Conservation (phyloP, 1,140 invertebrate species). For the Heliconius congener region DNA sequence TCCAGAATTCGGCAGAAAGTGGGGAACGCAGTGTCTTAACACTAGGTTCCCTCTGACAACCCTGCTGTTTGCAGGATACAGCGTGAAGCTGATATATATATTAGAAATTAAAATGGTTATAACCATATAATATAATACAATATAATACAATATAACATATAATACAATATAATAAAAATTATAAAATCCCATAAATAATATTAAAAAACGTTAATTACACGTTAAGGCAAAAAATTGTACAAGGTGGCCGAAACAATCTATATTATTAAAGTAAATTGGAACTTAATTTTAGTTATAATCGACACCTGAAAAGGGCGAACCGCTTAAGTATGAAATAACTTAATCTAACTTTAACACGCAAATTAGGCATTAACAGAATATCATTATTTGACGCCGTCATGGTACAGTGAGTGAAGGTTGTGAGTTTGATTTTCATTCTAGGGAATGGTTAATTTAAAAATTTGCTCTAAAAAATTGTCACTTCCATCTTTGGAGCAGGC, state of each 20-base stretch:
- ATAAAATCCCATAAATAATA: no score
- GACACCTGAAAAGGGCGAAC: constrained; percentile 7
- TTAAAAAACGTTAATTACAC: background rate
- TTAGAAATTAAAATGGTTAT: no score
- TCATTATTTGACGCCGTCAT: background rate
- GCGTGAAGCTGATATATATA: no score
- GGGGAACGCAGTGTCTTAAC: no score
- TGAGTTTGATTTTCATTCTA: background rate
- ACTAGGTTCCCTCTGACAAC: no score
- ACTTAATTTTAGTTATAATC: constrained; percentile 8
- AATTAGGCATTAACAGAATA: constrained; percentile 22
- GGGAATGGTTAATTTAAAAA: background rate
- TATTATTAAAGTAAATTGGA: constrained; percentile 11
- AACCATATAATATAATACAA: no score
- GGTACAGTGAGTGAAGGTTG: background rate
- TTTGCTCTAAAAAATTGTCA: no score
- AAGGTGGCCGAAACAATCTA: background rate
- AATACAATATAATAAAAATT: no score
- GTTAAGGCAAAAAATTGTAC: background rate
- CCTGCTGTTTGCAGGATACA: no score
- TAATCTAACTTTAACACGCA: constrained; percentile 22
- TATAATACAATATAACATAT: no score
- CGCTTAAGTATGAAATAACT: constrained; percentile 8
- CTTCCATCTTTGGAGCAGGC: no score
- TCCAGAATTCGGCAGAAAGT: no score